Conservation (phyloP, 1,140 invertebrate genomes). For the Heliconius himera region DNA sequence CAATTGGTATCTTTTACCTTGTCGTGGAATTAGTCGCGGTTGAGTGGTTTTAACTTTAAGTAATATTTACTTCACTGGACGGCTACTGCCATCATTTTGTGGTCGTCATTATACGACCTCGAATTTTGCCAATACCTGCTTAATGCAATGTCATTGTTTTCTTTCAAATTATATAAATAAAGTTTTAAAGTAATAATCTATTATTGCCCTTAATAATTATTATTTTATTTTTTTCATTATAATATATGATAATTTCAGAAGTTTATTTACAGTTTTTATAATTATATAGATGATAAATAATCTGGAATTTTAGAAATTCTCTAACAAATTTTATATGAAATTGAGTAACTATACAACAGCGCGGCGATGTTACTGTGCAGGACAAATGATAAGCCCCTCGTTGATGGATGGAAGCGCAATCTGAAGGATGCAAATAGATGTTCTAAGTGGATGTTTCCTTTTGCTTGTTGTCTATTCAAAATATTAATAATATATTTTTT, state of each 20-base stretch:
- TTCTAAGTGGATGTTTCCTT: constrained; percentile 66
- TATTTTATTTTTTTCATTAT: too few relatives aligned
- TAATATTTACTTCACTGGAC: constrained; percentile 30
- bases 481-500: constrained; percentile 34
- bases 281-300: too few relatives aligned
- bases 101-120: constrained; percentile 24
- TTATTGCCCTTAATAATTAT: too few relatives aligned
- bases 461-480: constrained; percentile 38
- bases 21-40: constrained; percentile 36
- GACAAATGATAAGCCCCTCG: constrained; percentile 52
- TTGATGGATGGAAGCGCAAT: constrained; percentile 53
- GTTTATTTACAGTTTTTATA: too few relatives aligned
- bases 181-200: too few relatives aligned
- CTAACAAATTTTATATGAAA: background rate
- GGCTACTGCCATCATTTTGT: constrained; percentile 18
- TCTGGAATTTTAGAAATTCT: background rate
- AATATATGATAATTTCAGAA: too few relatives aligned
- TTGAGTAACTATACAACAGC: background rate
- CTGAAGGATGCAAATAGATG: constrained; percentile 66
- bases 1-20: constrained; percentile 33
- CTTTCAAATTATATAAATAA: too few relatives aligned
- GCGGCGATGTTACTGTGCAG: constrained; percentile 34
- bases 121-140: constrained; percentile 36
- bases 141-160: background rate
- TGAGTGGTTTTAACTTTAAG: constrained; percentile 26